Evolutionary conservation across 2,113 vertebrate genomes (phyloP).

Genomic region (Orientallactaga bullata): DNA sequence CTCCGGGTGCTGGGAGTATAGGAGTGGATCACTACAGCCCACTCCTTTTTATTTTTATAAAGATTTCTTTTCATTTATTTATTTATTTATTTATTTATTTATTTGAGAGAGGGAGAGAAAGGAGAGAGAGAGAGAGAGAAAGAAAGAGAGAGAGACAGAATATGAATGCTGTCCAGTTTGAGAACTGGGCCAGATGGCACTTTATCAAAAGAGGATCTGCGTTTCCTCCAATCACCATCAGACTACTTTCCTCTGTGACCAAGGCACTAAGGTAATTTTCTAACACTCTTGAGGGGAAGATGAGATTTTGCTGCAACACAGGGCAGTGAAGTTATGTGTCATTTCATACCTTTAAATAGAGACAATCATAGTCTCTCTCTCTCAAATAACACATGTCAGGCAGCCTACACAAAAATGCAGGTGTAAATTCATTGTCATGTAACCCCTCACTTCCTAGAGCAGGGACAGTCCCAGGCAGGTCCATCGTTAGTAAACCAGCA

Average conservation of each 20-base stretch:
- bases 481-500: neutral
- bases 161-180: conserved; percentile 1
- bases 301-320: conserved; percentile 32
- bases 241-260: neutral
- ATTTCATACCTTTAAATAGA: conserved; percentile 26
- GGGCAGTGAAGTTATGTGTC: neutral
- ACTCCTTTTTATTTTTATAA: too few species aligned
- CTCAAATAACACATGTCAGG: neutral
- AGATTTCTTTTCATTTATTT: too few species aligned
- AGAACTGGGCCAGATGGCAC: conserved; percentile 65
- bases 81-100: too few species aligned
- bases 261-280: neutral
- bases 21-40: too few species aligned
- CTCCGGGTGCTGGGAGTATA: too few species aligned
- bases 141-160: neutral
- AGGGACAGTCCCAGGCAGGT: neutral
- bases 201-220: conserved; percentile 63
- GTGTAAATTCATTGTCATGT: neutral
- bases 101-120: too few species aligned
- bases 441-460: neutral
- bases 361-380: neutral
- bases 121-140: neutral
- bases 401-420: neutral
- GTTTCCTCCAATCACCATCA: conserved; percentile 41
- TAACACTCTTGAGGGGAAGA: conserved; percentile 34